A percentile compares a stretch with the other conserved stretches of the same genome.
Evolutionary conservation across 2,888 invertebrate species (phyloP).

Genomic region (Cylindroiulus punctatus): DNA sequence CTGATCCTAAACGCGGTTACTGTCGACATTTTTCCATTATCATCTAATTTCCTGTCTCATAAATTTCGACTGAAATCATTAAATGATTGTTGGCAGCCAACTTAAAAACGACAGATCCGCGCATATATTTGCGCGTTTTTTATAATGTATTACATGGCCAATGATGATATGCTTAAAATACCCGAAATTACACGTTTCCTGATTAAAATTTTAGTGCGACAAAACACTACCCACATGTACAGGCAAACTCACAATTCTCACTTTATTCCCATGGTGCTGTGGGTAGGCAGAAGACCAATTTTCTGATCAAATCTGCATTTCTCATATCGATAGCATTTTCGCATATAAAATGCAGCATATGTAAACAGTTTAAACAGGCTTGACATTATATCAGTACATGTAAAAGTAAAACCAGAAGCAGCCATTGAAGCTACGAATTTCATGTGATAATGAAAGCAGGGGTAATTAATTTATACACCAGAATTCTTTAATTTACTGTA

Average conservation of each 20-base stretch:
- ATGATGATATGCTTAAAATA: constrained; percentile 50
- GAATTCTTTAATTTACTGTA: too few relatives aligned
- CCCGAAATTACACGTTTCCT: constrained; percentile 55
- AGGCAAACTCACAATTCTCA: background rate
- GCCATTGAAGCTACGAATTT: too few relatives aligned
- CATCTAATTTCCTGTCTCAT: constrained; percentile 53
- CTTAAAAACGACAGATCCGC: constrained; percentile 5
- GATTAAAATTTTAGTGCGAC: constrained; percentile 52
- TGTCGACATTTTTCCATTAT: constrained; percentile 49
- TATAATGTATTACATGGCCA: constrained; percentile 36
- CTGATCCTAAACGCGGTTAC: constrained; percentile 30
- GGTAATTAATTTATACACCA: too few relatives aligned
- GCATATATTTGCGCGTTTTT: constrained; percentile 38
- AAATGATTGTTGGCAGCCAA: constrained; percentile 51
- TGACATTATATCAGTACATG: too few relatives aligned
- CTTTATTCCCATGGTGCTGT: background rate
- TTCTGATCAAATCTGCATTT: background rate
- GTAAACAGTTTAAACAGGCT: background rate
- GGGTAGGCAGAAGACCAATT: background rate
- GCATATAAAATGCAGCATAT: background rate
- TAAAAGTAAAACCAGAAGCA: too few relatives aligned
- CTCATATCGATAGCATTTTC: too few relatives aligned
- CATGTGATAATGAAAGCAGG: too few relatives aligned
- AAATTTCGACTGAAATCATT: constrained; percentile 52
- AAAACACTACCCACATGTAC: constrained; percentile 6